phyloP scores from a whole-genome alignment of 2,113 vertebrate species.

The Pardalotus punctatus region DNA sequence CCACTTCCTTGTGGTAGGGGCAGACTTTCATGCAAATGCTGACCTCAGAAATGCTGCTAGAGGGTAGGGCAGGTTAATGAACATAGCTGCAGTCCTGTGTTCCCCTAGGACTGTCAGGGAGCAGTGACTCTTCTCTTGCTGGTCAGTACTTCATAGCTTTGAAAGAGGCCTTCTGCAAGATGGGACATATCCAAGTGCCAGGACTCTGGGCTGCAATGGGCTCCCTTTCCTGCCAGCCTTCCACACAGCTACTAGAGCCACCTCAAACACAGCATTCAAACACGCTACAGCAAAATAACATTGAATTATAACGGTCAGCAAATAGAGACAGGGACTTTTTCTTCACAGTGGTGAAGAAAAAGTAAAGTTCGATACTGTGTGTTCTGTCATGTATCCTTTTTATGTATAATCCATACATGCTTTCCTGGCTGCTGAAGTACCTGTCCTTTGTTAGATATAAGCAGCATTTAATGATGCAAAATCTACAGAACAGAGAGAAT shows the following conservation, averaged over 20 bases:
- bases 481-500: background rate
- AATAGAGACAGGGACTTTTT: background rate
- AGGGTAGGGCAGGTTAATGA: background rate
- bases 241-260: background rate
- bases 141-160: background rate
- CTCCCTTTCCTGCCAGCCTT: background rate
- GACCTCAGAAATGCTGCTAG: background rate
- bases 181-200: accelerated
- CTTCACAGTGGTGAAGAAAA: background rate
- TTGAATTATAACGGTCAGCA: background rate
- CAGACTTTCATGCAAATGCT: background rate
- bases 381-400: background rate
- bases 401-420: background rate
- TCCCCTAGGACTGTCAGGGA: background rate
- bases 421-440: background rate
- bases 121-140: background rate
- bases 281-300: background rate
- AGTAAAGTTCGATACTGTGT: background rate
- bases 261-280: background rate
- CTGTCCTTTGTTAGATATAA: background rate
- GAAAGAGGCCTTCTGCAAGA: background rate
- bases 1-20: background rate
- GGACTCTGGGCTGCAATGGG: accelerated
- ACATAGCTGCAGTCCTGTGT: background rate
- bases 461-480: background rate